Percentiles rank a stretch among this genome's conserved stretches.
phyloP scores from a whole-genome alignment of 2,113 vertebrate species.

The Calidris pugnax region DNA sequence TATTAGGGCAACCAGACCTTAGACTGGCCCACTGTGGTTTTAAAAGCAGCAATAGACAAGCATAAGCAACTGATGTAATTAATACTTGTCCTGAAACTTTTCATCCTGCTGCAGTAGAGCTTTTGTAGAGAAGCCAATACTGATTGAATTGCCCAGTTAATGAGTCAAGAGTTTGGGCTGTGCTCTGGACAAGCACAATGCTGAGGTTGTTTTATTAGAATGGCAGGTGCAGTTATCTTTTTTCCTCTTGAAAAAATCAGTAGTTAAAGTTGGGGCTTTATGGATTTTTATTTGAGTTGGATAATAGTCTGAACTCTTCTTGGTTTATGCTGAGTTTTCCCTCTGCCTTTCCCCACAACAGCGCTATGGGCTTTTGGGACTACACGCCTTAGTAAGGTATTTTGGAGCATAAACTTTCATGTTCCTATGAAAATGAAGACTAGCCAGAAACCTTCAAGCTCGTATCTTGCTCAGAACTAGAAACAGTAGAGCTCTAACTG shows the following conservation, averaged over 20 bases:
- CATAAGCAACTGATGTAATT: neutral
- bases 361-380: neutral
- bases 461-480: neutral
- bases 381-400: slow-evolving; percentile 8
- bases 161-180: neutral
- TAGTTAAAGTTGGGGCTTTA: neutral
- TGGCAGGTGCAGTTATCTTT: neutral
- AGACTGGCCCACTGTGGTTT: neutral
- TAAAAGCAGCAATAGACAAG: neutral
- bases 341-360: neutral
- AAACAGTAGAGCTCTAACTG: neutral
- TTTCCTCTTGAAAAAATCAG: neutral
- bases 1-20: neutral
- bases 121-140: neutral
- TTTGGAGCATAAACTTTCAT: neutral
- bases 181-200: neutral
- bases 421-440: neutral
- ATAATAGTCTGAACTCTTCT: neutral
- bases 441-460: neutral
- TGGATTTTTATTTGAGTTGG: neutral
- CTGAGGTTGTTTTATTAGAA: neutral
- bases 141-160: neutral
- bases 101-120: neutral
- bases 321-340: neutral
- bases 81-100: neutral